phyloP scores from a whole-genome alignment of 92 coral and sea anemone genomes.

The Palythoa heliodiscus region DNA sequence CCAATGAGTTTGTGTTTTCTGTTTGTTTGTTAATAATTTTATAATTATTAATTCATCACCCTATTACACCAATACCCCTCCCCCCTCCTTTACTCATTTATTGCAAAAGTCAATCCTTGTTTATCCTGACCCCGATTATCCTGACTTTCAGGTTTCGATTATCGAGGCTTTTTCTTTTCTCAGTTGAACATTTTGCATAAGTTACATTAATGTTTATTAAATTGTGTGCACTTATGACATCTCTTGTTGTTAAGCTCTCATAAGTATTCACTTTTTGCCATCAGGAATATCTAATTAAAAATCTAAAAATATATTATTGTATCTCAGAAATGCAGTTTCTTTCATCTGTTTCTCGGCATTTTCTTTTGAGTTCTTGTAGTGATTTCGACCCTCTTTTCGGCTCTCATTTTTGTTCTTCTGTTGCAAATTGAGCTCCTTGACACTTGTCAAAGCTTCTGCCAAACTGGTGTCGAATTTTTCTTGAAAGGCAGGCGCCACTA shows the following conservation, averaged over 20 bases:
- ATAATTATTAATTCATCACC: too few relatives aligned
- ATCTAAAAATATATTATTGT: constrained; percentile 4
- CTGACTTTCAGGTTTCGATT: too few relatives aligned
- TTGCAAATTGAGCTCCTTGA: constrained; percentile 43
- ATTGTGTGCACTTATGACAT: background rate
- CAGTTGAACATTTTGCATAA: too few relatives aligned
- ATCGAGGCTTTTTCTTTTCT: too few relatives aligned
- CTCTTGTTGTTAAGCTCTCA: background rate
- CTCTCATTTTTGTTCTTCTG: constrained; percentile 40
- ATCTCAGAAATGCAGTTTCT: constrained; percentile 64
- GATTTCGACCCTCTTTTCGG: constrained; percentile 45
- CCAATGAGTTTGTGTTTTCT: too few relatives aligned
- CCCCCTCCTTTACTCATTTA: too few relatives aligned
- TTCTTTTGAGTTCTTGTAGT: constrained; percentile 44
- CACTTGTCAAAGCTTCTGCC: constrained; percentile 50
- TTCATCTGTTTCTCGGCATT: constrained; percentile 50
- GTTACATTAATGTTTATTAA: too few relatives aligned
- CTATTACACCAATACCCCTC: too few relatives aligned
- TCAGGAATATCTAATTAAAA: background rate
- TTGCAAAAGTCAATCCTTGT: too few relatives aligned
- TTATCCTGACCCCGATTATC: too few relatives aligned
- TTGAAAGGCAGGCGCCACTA: constrained; percentile 40
- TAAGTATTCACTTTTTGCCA: constrained; percentile 8
- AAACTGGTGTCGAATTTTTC: constrained; percentile 35
- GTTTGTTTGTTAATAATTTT: too few relatives aligned